Percentiles rank a stretch among this genome's conserved stretches.
phyloP scores from a whole-genome alignment of 2,797 vertebrate species.

The Neosilurus mollespiculum region DNA sequence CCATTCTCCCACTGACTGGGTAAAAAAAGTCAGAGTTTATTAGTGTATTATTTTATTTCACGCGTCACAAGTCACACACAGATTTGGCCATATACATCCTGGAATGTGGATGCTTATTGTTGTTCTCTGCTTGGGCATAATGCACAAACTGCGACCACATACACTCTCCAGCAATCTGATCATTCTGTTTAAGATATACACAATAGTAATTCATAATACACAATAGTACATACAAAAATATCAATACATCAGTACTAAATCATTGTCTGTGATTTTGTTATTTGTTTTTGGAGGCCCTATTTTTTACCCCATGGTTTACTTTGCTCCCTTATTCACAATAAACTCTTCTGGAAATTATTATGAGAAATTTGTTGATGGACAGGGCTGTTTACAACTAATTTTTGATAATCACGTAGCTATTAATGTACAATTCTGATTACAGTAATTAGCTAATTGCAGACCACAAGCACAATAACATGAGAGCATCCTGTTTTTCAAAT shows the following conservation, averaged over 20 bases:
- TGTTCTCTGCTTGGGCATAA: neutral
- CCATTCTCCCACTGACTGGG: neutral
- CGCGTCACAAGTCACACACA: neutral
- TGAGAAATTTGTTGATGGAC: neutral
- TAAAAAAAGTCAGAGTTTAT: neutral
- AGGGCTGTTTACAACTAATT: neutral
- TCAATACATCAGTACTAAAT: neutral
- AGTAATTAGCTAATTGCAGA: constrained; percentile 3
- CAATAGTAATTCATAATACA: too few species aligned
- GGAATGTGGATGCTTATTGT: neutral
- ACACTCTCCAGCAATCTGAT: neutral
- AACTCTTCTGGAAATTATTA: constrained; percentile 16
- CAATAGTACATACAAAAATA: neutral
- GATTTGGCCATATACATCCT: neutral
- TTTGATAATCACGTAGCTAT: constrained; percentile 15
- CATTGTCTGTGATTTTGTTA: neutral
- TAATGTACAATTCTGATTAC: constrained; percentile 14
- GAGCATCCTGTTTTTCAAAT: constrained; percentile 59
- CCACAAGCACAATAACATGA: constrained; percentile 53
- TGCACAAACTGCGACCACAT: neutral
- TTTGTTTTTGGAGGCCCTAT: neutral
- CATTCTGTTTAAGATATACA: neutral
- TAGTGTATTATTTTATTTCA: neutral
- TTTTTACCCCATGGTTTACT: neutral
- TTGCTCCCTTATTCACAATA: neutral